Conservation (phyloP, 2,888 invertebrate species). For the Rhamphomyia laevipes region DNA sequence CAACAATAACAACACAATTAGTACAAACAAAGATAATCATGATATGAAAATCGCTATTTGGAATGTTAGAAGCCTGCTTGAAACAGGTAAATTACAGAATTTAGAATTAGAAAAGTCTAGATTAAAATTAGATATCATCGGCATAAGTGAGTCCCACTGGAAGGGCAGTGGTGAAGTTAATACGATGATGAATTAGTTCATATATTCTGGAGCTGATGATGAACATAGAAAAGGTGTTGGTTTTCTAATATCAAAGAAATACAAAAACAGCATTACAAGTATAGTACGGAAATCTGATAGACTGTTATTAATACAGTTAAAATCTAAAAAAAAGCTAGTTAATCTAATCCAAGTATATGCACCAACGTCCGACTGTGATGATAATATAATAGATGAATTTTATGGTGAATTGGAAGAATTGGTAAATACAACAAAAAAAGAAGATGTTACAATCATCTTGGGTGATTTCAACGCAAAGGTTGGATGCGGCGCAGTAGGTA, state of each 20-base stretch:
- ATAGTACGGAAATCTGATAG: not conserved
- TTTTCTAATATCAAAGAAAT: not conserved
- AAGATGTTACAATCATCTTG: not conserved
- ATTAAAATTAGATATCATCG: not conserved
- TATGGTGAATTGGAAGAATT: not conserved
- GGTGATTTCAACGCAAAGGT: not conserved
- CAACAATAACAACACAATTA: too few relatives aligned
- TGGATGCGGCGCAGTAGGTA: not conserved
- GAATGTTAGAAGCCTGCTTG: not conserved
- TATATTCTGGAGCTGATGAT: not conserved
- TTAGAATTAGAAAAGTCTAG: not conserved
- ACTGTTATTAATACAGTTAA: not conserved
- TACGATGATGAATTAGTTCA: not conserved
- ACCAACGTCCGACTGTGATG: not conserved
- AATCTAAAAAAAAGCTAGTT: not conserved
- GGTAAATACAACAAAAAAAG: not conserved
- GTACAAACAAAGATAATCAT: not conserved
- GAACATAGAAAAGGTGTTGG: not conserved
- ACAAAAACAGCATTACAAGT: not conserved
- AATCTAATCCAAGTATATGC: not conserved
- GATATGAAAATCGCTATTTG: not conserved
- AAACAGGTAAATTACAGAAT: not conserved
- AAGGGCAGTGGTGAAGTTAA: not conserved
- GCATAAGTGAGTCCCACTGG: not conserved
- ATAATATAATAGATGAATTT: not conserved